A percentile compares a stretch with the other conserved stretches of the same genome.
Evolutionary conservation across 2,888 invertebrate species (phyloP).

Genomic region (Lingula anatina): DNA sequence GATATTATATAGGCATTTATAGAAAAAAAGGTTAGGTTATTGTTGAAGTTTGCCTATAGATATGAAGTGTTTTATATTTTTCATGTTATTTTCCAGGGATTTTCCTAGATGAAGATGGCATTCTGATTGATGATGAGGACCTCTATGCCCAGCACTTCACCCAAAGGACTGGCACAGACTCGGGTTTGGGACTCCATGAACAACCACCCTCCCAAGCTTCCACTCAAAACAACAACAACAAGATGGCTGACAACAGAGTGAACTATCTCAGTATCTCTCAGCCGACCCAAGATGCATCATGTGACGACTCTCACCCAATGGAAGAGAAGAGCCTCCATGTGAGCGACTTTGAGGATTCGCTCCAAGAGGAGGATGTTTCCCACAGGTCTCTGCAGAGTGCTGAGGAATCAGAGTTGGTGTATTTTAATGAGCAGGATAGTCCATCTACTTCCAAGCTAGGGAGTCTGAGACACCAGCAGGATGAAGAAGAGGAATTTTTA

Average conservation of each 20-base stretch:
- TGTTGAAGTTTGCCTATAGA: too few relatives aligned
- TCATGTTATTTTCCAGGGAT: slow-evolving; percentile 9
- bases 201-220: too few relatives aligned
- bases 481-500: not conserved
- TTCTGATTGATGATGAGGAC: slow-evolving; percentile 38
- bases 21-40: too few relatives aligned
- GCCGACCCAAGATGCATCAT: too few relatives aligned
- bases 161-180: not conserved
- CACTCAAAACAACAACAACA: not conserved
- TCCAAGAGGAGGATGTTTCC: not conserved
- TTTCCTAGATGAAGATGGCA: slow-evolving; percentile 39
- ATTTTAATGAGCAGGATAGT: too few relatives aligned
- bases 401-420: not conserved
- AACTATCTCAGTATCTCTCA: too few relatives aligned
- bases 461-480: too few relatives aligned
- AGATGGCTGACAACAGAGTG: too few relatives aligned
- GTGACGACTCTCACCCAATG: slow-evolving; percentile 24
- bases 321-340: slow-evolving; percentile 39
- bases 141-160: too few relatives aligned
- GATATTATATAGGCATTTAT: too few relatives aligned
- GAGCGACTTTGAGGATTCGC: slow-evolving; percentile 43
- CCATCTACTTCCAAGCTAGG: too few relatives aligned
- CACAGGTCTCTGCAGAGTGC: not conserved
- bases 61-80: too few relatives aligned
- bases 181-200: not conserved